Evolutionary conservation across 2,888 invertebrate genomes (phyloP), one percentile per base, ranked within the genome.

Genomic region (Kryphioiulus occultus): DNA sequence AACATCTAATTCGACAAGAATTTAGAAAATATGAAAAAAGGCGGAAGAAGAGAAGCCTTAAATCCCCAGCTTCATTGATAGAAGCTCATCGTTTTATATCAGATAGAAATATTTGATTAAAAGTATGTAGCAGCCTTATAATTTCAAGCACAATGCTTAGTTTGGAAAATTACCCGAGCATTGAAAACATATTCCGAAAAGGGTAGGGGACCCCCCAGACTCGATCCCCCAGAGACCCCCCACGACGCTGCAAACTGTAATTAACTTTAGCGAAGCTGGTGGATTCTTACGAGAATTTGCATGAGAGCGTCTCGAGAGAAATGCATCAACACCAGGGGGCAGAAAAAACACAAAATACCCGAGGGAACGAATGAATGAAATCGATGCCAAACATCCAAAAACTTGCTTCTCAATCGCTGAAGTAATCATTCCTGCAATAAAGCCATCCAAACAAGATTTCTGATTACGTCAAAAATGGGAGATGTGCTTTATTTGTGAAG

Each of bases 51-150:
- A 26, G 68, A 68, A 68, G 9, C 26, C 26, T 26, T 68, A 68
- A 68, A 68, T 68, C 68, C 68, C 68, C 68, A 26, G 68, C 68
- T 12, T 26, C 26, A 68, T 68, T 68, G 68, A 68, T 68, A 68
- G 26, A 7, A 68, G 68, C 68, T 68, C 68, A 68, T 68, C 68
- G 68, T 26, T 68, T 68, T 68, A 22, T 9, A 68, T 68, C 68
- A 68, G 68, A 68, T 68, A 68, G 68, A 68, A 68, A 68, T 68
- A 68, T 68, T 68, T 68, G 68, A 68, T 68, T 68, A 68, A 68
- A 68, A 68, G 68, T 68, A 68, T 26, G 26, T 68, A 68, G 68
- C 68, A 68, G 68, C 68, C 68, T 68, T 68, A 68, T 68, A 68
- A 68, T 68, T 26, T 68, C 26, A 26, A n/a, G 68, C 68, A 68